Conservation (phyloP, 2,113 vertebrate species). For the Agapornis roseicollis region DNA sequence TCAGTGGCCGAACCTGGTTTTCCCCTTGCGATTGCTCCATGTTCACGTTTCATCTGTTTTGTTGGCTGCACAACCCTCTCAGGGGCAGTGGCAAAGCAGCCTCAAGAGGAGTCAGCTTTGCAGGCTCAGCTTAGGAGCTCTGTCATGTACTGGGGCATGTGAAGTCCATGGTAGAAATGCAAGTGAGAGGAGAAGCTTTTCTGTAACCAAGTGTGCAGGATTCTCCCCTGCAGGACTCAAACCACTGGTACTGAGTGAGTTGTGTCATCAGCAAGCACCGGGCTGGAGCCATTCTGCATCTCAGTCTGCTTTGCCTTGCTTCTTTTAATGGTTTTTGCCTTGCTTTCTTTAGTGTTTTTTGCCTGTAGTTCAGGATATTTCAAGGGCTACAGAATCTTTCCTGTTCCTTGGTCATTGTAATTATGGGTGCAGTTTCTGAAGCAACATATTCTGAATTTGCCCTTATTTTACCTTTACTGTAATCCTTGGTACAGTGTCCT, state of each 20-base stretch:
- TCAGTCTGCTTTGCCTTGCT: neutral
- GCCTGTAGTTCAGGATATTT: neutral
- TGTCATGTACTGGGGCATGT: rapidly evolving
- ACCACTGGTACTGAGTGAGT: neutral
- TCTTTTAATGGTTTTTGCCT: neutral
- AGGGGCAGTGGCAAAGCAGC: neutral
- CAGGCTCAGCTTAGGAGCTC: neutral
- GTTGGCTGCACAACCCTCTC: neutral
- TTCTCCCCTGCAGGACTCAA: neutral
- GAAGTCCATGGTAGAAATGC: neutral
- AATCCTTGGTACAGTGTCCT: neutral
- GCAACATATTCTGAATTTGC: neutral
- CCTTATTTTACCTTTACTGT: neutral
- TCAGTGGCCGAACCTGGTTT: neutral
- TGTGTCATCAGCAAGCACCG: neutral
- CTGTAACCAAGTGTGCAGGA: neutral
- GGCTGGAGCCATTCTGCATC: neutral
- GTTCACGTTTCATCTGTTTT: neutral
- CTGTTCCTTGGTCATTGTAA: neutral
- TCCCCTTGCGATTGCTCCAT: neutral
- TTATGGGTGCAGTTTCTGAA: neutral
- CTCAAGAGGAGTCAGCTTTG: neutral
- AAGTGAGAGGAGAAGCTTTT: neutral
- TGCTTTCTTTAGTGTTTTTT: neutral
- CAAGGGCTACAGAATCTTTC: neutral